phyloP scores from a whole-genome alignment of 2,113 vertebrate species.

The Nannospalax galili region DNA sequence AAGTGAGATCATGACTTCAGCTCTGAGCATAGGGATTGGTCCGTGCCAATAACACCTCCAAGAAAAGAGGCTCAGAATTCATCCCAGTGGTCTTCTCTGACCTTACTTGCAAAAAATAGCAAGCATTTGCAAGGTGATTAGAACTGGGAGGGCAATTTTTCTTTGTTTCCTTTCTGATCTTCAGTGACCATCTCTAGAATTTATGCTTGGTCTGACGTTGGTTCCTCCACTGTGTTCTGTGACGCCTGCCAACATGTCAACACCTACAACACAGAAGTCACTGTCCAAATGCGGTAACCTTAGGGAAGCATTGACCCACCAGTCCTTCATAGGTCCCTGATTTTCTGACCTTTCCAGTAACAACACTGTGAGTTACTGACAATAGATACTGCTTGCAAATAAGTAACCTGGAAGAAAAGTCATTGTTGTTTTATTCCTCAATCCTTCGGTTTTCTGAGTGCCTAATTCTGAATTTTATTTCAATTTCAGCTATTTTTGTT shows the following conservation, averaged over 20 bases:
- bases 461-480: conserved; percentile 59
- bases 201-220: not conserved
- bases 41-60: not conserved
- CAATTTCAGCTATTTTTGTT: conserved; percentile 40
- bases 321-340: not conserved
- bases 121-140: not conserved
- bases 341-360: not conserved
- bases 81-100: not conserved
- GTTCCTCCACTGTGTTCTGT: not conserved
- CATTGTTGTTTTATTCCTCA: not conserved
- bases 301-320: not conserved
- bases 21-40: not conserved
- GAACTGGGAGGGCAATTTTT: not conserved
- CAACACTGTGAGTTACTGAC: not conserved
- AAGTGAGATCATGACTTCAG: not conserved
- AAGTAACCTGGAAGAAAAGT: conserved; percentile 51
- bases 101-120: not conserved
- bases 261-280: not conserved
- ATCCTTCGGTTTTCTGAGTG: not conserved
- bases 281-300: not conserved
- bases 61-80: not conserved
- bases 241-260: not conserved
- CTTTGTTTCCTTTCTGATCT: not conserved
- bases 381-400: not conserved
- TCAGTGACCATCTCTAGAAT: not conserved